A percentile compares a stretch with the other conserved stretches of the same genome.
Evolutionary conservation across 2,888 invertebrate genomes (phyloP).

Genomic region (Eledone cirrhosa): DNA sequence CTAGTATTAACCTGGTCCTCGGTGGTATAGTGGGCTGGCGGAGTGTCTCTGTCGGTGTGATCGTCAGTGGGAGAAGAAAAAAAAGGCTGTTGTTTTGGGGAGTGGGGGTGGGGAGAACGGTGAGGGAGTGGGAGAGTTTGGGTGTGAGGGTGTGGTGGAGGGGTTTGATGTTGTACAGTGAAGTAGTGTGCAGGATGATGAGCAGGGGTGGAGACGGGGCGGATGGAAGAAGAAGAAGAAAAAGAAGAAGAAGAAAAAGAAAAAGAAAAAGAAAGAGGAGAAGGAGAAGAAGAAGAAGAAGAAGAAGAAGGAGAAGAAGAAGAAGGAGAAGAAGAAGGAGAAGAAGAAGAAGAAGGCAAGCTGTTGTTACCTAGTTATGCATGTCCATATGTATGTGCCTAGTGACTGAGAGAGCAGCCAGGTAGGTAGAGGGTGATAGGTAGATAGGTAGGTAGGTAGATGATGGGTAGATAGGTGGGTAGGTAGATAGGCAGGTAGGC

Average conservation of each 20-base stretch:
- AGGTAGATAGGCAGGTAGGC: no score
- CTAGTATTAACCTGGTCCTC: no score
- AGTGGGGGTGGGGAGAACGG: background rate
- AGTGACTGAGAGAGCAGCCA: background rate
- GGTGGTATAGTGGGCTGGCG: no score
- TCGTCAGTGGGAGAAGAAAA: no score
- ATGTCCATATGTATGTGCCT: background rate
- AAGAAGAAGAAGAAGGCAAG: no score
- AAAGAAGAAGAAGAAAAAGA: background rate
- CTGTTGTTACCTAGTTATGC: background rate
- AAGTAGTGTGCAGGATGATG: background rate
- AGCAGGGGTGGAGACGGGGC: background rate
- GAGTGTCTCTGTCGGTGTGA: no score
- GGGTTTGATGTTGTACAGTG: slow-evolving; percentile 5
- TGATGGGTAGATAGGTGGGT: no score
- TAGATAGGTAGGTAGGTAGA: no score
- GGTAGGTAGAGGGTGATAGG: background rate
- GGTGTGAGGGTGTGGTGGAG: background rate
- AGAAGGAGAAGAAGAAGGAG: no score
- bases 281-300: background rate
- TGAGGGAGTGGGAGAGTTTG: background rate
- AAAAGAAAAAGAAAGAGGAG: background rate
- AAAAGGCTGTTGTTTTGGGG: no score
- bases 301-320: background rate
- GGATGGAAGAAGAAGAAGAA: background rate